phyloP scores from a whole-genome alignment of 2,113 vertebrate genomes.

The Oreochromis niloticus region DNA sequence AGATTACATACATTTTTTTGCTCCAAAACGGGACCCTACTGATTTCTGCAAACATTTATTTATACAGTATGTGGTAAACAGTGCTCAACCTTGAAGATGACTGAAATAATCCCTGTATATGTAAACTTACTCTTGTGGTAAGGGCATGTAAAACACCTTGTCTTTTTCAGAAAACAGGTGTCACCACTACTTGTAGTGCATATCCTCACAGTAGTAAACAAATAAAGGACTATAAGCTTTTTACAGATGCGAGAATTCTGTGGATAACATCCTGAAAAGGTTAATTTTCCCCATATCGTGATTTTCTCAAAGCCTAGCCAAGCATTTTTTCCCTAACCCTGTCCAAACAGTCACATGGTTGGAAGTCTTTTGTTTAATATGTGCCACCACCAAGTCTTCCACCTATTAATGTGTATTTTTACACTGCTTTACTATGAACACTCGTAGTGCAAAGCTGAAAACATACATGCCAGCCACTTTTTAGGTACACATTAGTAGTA shows the following conservation, averaged over 20 bases:
- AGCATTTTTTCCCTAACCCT: neutral
- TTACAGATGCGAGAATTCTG: accelerated
- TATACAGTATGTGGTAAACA: neutral
- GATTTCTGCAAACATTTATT: neutral
- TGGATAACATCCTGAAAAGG: neutral
- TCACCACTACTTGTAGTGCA: neutral
- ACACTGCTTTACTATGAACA: neutral
- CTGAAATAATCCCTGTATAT: neutral
- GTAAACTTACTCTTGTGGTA: neutral
- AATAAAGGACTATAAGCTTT: neutral
- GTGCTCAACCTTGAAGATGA: neutral
- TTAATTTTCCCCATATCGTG: neutral
- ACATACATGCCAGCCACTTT: neutral
- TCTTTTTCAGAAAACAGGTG: neutral
- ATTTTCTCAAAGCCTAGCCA: neutral
- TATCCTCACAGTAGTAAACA: neutral
- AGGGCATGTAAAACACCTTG: neutral
- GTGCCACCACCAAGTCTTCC: neutral
- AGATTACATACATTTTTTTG: neutral
- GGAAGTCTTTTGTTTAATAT: neutral
- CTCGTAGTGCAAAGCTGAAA: neutral
- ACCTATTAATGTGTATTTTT: neutral
- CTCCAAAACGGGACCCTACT: accelerated
- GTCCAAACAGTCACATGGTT: neutral
- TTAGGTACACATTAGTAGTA: neutral